Conservation (phyloP, 2,888 invertebrate genomes). For the Patella pellucida region DNA sequence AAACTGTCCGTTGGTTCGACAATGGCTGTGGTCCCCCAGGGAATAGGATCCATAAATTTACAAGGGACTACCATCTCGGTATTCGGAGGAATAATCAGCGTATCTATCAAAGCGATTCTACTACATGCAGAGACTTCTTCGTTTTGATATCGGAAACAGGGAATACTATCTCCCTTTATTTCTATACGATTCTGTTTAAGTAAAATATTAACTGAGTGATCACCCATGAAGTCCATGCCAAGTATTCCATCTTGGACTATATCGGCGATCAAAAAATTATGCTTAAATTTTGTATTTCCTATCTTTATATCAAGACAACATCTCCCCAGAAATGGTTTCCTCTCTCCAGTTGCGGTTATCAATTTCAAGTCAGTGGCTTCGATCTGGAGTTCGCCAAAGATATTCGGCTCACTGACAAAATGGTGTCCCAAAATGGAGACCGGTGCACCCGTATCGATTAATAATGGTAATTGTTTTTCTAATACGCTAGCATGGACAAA, state of each 20-base stretch:
- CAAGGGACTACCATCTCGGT: too few species aligned
- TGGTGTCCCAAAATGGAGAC: background rate
- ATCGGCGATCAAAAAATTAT: background rate
- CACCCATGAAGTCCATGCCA: background rate
- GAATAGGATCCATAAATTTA: too few species aligned
- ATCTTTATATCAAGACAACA: background rate
- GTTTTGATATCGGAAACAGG: background rate
- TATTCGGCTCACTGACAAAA: background rate
- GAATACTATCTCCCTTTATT: background rate
- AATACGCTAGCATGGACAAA: background rate
- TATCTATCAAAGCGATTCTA: too few species aligned
- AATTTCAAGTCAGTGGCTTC: background rate
- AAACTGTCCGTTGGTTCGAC: too few species aligned
- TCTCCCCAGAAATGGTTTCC: background rate
- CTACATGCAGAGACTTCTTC: background rate
- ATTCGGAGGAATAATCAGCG: too few species aligned
- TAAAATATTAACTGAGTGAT: background rate
- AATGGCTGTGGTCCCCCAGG: too few species aligned
- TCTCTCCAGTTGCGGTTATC: background rate
- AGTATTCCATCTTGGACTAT: background rate
- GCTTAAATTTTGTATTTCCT: background rate
- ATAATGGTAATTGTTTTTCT: background rate
- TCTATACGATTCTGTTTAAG: background rate
- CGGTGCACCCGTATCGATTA: background rate
- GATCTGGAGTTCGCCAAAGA: background rate